Percentiles rank a stretch among this genome's conserved stretches.
Evolutionary conservation across 1,140 invertebrate genomes (phyloP).

Genomic region (Neodiprion pinetum): DNA sequence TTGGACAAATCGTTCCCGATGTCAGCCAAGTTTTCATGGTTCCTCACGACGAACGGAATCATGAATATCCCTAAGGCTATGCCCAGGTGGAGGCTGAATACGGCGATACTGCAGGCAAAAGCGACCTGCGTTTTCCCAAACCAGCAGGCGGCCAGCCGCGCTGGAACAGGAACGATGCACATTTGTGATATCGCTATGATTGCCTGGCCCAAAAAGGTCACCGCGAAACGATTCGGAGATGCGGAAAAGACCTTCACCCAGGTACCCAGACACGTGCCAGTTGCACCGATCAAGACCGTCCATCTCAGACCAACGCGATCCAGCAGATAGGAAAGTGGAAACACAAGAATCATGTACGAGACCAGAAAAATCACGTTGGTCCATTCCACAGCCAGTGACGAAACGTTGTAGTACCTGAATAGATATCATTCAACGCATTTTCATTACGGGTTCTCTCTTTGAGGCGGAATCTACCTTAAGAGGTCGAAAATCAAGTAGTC

Average conservation of each 20-base stretch:
- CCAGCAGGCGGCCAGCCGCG: slow-evolving; percentile 73
- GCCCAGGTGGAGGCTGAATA: slow-evolving; percentile 81
- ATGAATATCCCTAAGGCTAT: slow-evolving; percentile 56
- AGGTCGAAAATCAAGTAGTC: slow-evolving; percentile 34
- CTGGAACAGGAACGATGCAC: slow-evolving; percentile 63
- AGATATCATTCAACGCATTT: slow-evolving; percentile 59
- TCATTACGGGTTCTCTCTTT: too few species aligned
- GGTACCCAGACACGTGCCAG: slow-evolving; percentile 63
- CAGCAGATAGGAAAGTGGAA: slow-evolving; percentile 70
- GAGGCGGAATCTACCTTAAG: too few species aligned
- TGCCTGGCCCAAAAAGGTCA: slow-evolving; percentile 57
- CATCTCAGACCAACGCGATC: slow-evolving; percentile 58
- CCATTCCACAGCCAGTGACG: slow-evolving; percentile 65
- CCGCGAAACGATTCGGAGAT: slow-evolving; percentile 62
- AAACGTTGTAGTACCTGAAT: slow-evolving; percentile 55
- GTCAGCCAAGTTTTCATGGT: slow-evolving; percentile 50
- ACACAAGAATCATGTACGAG: slow-evolving; percentile 70
- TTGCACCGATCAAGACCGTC: slow-evolving; percentile 42
- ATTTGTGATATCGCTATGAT: too few species aligned
- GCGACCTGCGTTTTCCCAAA: slow-evolving; percentile 69
- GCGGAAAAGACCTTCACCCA: slow-evolving; percentile 72
- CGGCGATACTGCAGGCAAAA: slow-evolving; percentile 77
- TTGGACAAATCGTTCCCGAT: slow-evolving; percentile 51
- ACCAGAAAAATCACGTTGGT: slow-evolving; percentile 74
- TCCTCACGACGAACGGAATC: slow-evolving; percentile 57